Evolutionary conservation across 2,113 vertebrate genomes (phyloP), one percentile per base, ranked within the genome.

Genomic region (Tupaia tana): DNA sequence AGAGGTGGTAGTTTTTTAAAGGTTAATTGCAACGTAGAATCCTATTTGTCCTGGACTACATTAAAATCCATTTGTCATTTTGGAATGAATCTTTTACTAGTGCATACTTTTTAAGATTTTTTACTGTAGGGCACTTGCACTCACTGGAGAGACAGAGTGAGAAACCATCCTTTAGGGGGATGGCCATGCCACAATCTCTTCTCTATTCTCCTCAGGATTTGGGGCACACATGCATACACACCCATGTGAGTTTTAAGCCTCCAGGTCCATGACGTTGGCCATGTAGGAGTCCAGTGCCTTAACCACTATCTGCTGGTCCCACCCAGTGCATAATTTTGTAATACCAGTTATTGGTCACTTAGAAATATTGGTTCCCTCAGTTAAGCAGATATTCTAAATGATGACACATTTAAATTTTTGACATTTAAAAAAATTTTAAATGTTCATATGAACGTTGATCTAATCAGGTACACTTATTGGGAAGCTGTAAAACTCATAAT

Each of bases 1-100:
- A 43, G 43, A 43, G 43, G 43, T 86, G 75, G 9, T 81, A 43
- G n/a, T 81, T 81, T 95, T 81, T 87, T 79, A 75, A 89, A 88
- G 58, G 16, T 79, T 80, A 70, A 19, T 56, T 95, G 66, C 58
- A 58, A 11, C 29, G 9, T 78, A 15, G 58, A 56, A 31, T 59
- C n/a, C 52, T 25, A 25, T 69, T 82, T 66, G 8, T 87, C 18
- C 75, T 69, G 74, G 9, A 4, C 90, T 70, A 79, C 29, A 43
- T 70, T 81, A 67, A 80, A 94, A 81, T 81, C 24, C 19, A 0
- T 64, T 58, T 66, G 61, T 69, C 69, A 82, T n/a, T 75, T 75
- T 74, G n/a, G 31, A 31, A 15, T 80, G 20, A 18, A 67, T 77
- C 73, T 63, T 71, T 69, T 12, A 61, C 15, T 31, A 66, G 18